Conservation (phyloP, 1,140 invertebrate species). For the Monochamus saltuarius region DNA sequence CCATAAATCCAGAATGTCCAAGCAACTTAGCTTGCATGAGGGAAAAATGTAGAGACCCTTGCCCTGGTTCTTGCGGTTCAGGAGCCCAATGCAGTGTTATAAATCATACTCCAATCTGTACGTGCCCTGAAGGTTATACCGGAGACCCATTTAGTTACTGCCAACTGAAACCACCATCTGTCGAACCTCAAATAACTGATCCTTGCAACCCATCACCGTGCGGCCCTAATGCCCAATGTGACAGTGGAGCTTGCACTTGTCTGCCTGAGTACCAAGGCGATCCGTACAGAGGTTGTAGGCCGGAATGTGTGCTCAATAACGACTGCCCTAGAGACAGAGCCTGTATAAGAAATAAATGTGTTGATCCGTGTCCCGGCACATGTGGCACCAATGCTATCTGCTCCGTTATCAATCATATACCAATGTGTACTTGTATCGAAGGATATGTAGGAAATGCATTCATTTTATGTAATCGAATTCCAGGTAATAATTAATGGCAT, state of each 20-base stretch:
- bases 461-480: conserved; percentile 58
- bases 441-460: conserved; percentile 66
- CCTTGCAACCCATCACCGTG: conserved; percentile 75
- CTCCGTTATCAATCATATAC: conserved; percentile 64
- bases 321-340: conserved; percentile 72
- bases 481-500: conserved; percentile 54
- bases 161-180: conserved; percentile 51
- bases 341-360: conserved; percentile 70
- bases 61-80: conserved; percentile 64
- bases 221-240: conserved; percentile 75
- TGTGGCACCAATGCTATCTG: conserved; percentile 70
- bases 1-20: conserved; percentile 64
- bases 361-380: conserved; percentile 67
- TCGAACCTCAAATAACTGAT: conserved; percentile 43
- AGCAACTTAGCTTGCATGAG: conserved; percentile 63
- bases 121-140: conserved; percentile 62
- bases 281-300: conserved; percentile 62
- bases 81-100: conserved; percentile 64
- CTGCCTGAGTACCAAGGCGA: conserved; percentile 66
- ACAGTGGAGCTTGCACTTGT: conserved; percentile 66
- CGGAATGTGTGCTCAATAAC: conserved; percentile 71
- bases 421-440: conserved; percentile 67
- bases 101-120: conserved; percentile 65
- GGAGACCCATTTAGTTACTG: conserved; percentile 67
- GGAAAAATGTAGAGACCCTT: conserved; percentile 66